Conservation (phyloP, 2,113 vertebrate species). For the Scartelaos histophorus region DNA sequence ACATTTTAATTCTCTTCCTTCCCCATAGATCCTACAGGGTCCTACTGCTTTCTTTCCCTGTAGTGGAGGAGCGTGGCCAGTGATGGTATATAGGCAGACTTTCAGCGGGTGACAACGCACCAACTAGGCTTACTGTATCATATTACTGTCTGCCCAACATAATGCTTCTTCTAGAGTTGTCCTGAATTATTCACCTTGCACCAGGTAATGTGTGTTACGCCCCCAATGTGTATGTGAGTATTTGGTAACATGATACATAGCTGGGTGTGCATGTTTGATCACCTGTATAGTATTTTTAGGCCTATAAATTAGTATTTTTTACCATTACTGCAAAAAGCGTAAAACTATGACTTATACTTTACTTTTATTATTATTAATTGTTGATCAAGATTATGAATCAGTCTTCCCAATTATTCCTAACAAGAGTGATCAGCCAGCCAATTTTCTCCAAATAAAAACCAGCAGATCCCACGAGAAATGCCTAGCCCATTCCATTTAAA, state of each 20-base stretch:
- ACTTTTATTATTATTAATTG: too few species aligned
- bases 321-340: background rate
- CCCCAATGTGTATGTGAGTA: background rate
- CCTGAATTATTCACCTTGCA: constrained; percentile 89
- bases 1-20: constrained; percentile 34
- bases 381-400: too few species aligned
- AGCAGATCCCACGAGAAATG: constrained; percentile 8
- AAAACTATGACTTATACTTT: too few species aligned
- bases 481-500: constrained; percentile 43
- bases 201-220: background rate
- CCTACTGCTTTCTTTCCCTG: constrained; percentile 21
- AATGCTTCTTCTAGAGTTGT: constrained; percentile 85
- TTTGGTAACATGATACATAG: background rate
- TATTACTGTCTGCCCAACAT: constrained; percentile 86
- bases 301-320: background rate
- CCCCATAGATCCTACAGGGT: constrained; percentile 11
- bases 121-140: constrained; percentile 69
- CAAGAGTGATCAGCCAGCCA: background rate
- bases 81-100: constrained; percentile 23
- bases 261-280: background rate
- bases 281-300: constrained; percentile 5
- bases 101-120: constrained; percentile 21
- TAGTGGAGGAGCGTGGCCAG: constrained; percentile 1
- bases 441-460: constrained; percentile 8
- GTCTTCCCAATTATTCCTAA: background rate